A percentile compares a stretch with the other conserved stretches of the same genome.
Evolutionary conservation across 2,113 vertebrate species (phyloP).

Genomic region (Alexandromys fortis): DNA sequence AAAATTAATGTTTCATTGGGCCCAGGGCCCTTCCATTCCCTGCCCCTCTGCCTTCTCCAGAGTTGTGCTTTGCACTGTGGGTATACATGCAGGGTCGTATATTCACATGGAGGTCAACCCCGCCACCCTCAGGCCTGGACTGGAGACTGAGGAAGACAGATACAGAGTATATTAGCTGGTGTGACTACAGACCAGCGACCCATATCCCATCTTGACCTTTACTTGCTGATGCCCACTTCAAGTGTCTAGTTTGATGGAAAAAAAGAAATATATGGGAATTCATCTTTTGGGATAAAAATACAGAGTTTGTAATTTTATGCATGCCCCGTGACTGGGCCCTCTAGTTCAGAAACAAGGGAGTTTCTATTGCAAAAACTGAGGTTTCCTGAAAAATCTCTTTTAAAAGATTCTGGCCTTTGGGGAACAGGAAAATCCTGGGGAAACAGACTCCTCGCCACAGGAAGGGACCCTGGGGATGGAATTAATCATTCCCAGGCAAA

Average conservation of each 20-base stretch:
- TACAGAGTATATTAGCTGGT: not conserved
- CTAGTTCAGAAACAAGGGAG: not conserved
- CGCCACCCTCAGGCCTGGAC: not conserved
- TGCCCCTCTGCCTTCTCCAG: not conserved
- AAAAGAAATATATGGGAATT: not conserved
- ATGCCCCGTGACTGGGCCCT: not conserved
- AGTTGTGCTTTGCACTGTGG: not conserved
- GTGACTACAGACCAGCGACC: not conserved
- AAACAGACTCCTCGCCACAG: not conserved
- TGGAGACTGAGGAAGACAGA: not conserved
- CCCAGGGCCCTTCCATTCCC: not conserved
- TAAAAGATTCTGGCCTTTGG: not conserved
- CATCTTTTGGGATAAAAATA: not conserved
- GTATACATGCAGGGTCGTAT: not conserved
- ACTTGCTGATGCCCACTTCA: not conserved
- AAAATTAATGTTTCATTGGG: not conserved
- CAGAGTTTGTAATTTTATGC: not conserved
- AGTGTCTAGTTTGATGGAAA: not conserved
- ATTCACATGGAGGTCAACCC: not conserved
- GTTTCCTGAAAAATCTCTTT: not conserved
- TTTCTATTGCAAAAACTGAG: not conserved
- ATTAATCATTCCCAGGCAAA: not conserved
- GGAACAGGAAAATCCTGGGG: not conserved
- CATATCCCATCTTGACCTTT: not conserved
- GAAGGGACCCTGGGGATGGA: not conserved